A percentile compares a stretch with the other conserved stretches of the same genome.
phyloP scores from a whole-genome alignment of 2,797 vertebrate genomes.

The Taenioides sp. region DNA sequence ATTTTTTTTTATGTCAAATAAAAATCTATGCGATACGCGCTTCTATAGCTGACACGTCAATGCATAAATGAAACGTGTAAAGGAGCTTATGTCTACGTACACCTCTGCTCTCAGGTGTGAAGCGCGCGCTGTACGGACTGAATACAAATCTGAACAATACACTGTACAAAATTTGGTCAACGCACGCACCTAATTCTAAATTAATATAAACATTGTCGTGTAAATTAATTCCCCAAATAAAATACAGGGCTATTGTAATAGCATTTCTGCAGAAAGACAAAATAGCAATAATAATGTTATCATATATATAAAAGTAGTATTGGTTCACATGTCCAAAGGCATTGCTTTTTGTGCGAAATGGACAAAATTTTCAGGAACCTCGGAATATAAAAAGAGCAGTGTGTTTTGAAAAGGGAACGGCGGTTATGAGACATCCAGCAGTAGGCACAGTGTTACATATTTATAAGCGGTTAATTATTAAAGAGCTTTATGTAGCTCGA shows the following conservation, averaged over 20 bases:
- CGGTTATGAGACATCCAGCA: conserved; percentile 68
- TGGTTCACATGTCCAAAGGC: neutral
- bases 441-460: conserved; percentile 73
- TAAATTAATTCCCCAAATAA: neutral
- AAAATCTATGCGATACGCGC: neutral
- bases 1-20: neutral
- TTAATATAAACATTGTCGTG: neutral
- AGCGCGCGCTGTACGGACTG: conserved; percentile 13
- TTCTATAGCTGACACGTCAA: conserved; percentile 27
- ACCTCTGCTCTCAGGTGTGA: conserved; percentile 19
- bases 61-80: conserved; percentile 28
- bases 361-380: conserved; percentile 14
- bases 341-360: neutral
- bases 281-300: neutral
- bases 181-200: neutral
- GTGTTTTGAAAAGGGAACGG: conserved; percentile 62
- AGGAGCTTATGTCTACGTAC: conserved; percentile 16
- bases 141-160: conserved; percentile 13
- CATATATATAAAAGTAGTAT: neutral
- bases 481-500: conserved; percentile 80
- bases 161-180: neutral
- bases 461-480: conserved; percentile 83
- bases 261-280: neutral
- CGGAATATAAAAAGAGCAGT: conserved; percentile 44
- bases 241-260: neutral